Evolutionary conservation across 2,113 vertebrate species (phyloP).

Genomic region (Pelecanoides urinatrix): DNA sequence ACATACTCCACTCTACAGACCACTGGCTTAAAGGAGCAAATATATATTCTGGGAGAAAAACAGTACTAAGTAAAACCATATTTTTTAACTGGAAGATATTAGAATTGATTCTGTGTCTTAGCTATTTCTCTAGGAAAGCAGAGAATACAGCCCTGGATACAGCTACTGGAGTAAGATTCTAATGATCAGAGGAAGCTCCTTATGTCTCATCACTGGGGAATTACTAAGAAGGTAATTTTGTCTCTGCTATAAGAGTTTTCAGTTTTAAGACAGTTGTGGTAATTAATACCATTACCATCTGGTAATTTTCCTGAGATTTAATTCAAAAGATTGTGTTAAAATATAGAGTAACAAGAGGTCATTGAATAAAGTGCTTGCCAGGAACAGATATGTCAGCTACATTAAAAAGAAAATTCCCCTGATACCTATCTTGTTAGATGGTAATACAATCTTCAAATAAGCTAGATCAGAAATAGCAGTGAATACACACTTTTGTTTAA

Average conservation of each 20-base stretch:
- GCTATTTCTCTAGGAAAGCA: background rate
- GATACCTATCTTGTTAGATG: background rate
- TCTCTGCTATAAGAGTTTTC: constrained; percentile 1
- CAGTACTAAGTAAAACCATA: background rate
- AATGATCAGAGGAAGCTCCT: background rate
- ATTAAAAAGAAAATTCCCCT: background rate
- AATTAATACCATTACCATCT: constrained; percentile 20
- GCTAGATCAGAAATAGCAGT: constrained; percentile 1
- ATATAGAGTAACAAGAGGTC: constrained; percentile 25
- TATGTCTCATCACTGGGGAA: background rate
- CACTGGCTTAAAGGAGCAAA: background rate
- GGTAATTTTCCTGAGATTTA: constrained; percentile 23
- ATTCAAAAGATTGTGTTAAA: constrained; percentile 41
- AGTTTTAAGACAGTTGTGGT: constrained; percentile 16
- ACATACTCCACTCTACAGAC: background rate
- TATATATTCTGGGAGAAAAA: background rate
- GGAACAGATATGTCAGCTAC: background rate
- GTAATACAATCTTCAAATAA: background rate
- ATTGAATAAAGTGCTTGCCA: constrained; percentile 19
- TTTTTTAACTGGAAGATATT: background rate
- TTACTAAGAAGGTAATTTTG: constrained; percentile 14
- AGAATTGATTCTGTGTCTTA: background rate
- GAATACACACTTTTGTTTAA: background rate
- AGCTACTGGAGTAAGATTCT: background rate
- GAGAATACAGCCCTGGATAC: background rate